Percentiles rank a stretch among this genome's conserved stretches.
phyloP scores from a whole-genome alignment of 2,113 vertebrate species.

The Cinclus cinclus region DNA sequence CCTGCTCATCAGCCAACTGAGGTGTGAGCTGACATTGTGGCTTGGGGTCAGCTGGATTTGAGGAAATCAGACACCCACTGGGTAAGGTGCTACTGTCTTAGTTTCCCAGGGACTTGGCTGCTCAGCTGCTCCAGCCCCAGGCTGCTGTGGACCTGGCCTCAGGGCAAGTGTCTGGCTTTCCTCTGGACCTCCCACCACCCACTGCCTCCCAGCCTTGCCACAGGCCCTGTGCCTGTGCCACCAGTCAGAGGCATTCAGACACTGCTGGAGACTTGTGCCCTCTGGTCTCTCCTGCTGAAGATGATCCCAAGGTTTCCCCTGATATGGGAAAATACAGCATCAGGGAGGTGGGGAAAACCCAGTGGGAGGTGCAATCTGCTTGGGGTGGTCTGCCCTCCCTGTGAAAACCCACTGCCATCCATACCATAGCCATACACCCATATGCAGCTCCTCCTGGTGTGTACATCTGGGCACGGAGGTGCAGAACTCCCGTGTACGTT shows the following conservation, averaged over 20 bases:
- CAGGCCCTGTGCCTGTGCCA: neutral
- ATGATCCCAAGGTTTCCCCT: neutral
- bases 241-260: neutral
- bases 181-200: neutral
- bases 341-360: neutral
- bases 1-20: neutral
- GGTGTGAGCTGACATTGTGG: neutral
- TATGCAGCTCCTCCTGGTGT: neutral
- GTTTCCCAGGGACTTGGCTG: conserved; percentile 47
- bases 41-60: neutral
- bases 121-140: neutral
- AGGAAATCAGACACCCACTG: neutral
- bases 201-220: neutral
- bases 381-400: neutral
- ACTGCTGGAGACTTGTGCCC: neutral
- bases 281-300: neutral
- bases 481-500: neutral
- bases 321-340: neutral
- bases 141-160: neutral
- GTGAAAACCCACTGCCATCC: neutral
- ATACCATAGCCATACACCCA: neutral
- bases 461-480: neutral
- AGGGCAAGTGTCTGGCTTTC: conserved; percentile 3
- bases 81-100: neutral
- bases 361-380: neutral